Percentiles rank a stretch among this genome's conserved stretches.
These are phyloP conservation scores for Protonemura montana DNA, from an alignment of 2,888 invertebrate species.

Conservation along the genomic window DNA sequence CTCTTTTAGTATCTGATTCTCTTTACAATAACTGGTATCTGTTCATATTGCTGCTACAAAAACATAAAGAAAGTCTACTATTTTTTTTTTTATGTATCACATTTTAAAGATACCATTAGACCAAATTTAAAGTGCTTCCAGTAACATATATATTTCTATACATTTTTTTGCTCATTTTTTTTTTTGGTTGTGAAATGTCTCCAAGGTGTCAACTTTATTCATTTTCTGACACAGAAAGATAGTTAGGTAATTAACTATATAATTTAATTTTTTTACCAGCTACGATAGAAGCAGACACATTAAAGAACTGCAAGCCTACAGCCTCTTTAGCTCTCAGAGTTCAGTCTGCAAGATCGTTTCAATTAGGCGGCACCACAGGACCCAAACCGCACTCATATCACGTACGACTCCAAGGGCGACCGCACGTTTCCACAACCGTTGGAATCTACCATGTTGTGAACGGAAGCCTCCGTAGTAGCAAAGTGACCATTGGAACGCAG, in stretches of 20 bases:
- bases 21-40: conserved; percentile 57
- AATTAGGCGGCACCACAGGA: not conserved
- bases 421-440: not conserved
- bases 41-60: conserved; percentile 60
- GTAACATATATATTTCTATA: conserved; percentile 48
- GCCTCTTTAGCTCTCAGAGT: conserved; percentile 47
- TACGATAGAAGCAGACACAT: conserved; percentile 50
- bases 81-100: conserved; percentile 49
- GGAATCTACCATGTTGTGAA: not conserved
- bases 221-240: conserved; percentile 49
- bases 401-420: not conserved
- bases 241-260: conserved; percentile 48
- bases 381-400: not conserved
- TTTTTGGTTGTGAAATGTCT: conserved; percentile 49
- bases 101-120: conserved; percentile 49
- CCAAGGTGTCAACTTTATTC: conserved; percentile 44
- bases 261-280: conserved; percentile 47
- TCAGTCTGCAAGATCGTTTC: conserved; percentile 37
- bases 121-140: conserved; percentile 49
- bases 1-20: conserved; percentile 50
- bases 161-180: conserved; percentile 44
- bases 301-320: conserved; percentile 49
- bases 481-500: not conserved
- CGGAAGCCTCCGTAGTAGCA: not conserved
- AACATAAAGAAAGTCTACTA: conserved; percentile 49